Conservation (phyloP, 1,140 invertebrate genomes). For the Bradynema listronoti region DNA sequence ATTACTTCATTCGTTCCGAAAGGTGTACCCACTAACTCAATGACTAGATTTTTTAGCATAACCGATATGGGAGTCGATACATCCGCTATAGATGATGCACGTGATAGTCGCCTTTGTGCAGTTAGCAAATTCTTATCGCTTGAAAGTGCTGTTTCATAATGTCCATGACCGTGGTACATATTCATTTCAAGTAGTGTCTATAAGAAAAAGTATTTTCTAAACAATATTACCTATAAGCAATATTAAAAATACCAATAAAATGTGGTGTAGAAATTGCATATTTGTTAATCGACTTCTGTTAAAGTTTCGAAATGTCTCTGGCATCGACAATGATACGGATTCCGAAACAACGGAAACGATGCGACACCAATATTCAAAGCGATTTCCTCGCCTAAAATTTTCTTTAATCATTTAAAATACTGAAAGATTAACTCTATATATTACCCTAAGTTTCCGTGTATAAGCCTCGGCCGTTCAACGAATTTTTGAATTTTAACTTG, state of each 20-base stretch:
- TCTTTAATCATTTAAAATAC: no score
- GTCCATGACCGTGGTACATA: no score
- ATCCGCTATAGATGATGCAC: no score
- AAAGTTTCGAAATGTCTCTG: slow-evolving; percentile 22
- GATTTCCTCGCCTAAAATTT: slow-evolving; percentile 21
- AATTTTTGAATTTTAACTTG: no score
- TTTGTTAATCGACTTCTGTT: slow-evolving; percentile 21
- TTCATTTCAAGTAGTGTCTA: no score
- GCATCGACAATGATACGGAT: slow-evolving; percentile 7
- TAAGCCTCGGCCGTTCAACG: no score
- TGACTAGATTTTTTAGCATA: background rate
- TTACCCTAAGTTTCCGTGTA: no score
- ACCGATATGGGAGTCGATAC: no score
- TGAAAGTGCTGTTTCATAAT: no score
- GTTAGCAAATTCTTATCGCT: no score
- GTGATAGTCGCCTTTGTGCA: no score
- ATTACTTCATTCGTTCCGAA: slow-evolving; percentile 10
- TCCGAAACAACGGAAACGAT: slow-evolving; percentile 21
- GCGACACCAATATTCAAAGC: slow-evolving; percentile 27
- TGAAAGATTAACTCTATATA: no score
- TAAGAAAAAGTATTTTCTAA: background rate
- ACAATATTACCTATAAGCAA: slow-evolving; percentile 3
- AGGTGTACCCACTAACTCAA: slow-evolving; percentile 3
- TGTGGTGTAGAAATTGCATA: slow-evolving; percentile 16
- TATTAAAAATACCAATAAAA: slow-evolving; percentile 6